phyloP scores from a whole-genome alignment of 2,113 vertebrate species.

The Lampris megalopsis region DNA sequence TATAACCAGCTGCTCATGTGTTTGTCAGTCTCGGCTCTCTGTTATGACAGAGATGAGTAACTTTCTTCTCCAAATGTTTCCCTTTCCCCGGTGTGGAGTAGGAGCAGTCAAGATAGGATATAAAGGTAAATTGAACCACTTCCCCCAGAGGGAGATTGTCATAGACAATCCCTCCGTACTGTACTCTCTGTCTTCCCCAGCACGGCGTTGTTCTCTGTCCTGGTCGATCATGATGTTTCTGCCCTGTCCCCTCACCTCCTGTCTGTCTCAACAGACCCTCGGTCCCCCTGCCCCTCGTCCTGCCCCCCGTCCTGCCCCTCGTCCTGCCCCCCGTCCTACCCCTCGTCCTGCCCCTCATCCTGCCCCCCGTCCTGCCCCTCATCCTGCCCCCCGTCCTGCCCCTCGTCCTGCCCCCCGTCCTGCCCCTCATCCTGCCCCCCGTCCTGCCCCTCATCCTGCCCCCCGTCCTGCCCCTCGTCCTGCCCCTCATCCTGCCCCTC shows the following conservation, averaged over 20 bases:
- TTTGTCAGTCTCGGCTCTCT: conserved; percentile 79
- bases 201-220: conserved; percentile 98
- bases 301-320: no score
- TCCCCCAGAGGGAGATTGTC: conserved; percentile 95
- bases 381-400: no score
- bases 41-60: conserved; percentile 85
- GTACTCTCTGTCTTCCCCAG: conserved; percentile 93
- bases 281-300: conserved; percentile 80
- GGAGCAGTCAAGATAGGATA: conserved; percentile 86
- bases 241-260: conserved; percentile 90
- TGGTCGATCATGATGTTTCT: conserved; percentile 93
- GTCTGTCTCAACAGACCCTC: conserved; percentile 92
- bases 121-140: conserved; percentile 88
- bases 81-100: conserved; percentile 81
- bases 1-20: conserved; percentile 72
- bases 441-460: no score
- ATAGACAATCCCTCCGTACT: conserved; percentile 92
- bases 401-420: no score
- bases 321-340: no score
- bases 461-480: no score
- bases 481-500: neutral
- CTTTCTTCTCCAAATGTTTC: conserved; percentile 91
- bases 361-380: no score
- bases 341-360: no score
- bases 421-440: no score